Base-by-base conservation (phyloP, 53 echinoderm and acorn worm species). In the Henricia sp. region DNA sequence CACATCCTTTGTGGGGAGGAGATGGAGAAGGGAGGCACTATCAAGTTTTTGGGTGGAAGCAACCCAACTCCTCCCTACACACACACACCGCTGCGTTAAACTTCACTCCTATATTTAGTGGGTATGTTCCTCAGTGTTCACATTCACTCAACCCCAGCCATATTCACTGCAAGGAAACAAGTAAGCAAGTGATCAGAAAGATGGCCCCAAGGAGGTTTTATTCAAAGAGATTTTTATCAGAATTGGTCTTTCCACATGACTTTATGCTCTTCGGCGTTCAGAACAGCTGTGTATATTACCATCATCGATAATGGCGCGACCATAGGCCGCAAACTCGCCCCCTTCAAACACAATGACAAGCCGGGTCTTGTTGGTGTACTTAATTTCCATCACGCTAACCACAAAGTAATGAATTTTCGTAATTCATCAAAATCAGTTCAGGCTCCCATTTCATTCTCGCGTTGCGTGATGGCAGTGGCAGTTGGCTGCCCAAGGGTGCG, bases 391-490 rank as follows among this genome's bases (percentile, higher is more conserved):
- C 62, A 32, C 5, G 25, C 56, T 76, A 76, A 76, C 76, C 76
- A 76, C 76, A 57, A 36, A 76, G 11, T 76, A 76, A 76, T 76
- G 76, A 76, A 76, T 76, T 76, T 76, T 76, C 58, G 35, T 58
- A 59, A 76, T 76, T 76, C 76, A 76, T 76, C 73, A 52, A 53
- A 73, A 52, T 73, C 73, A 35, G 73, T 73, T 73, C 55, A 73
- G 54, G 73, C 35, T 73, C 73, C 36, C 53, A 73, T 73, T 73
- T 52, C 27, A 10, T 52, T 34, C 33, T 50, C 30, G 53, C 54
- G 23, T 33, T 25, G 51, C 28, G 35, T 54, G 35, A 20, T 26
- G 11, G 26, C 51, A 33, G 33, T 73, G 73, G 54, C 73, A 53
- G 37, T 52, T 53, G 54, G 26, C 51, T 17, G 73, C 73, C 73